Conservation (phyloP, 2,888 invertebrate species). For the Vanessa cardui region DNA sequence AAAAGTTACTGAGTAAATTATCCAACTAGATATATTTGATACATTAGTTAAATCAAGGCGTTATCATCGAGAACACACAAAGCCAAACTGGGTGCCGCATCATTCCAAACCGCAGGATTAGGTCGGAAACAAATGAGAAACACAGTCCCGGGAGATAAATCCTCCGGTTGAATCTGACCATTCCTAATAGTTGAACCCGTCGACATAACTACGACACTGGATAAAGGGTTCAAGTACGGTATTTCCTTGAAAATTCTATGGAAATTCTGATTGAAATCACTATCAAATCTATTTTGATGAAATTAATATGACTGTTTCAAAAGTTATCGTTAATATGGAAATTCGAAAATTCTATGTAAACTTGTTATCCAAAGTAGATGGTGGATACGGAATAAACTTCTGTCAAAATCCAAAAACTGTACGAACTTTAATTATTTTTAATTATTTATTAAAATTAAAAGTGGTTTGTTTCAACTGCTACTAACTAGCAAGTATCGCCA, state of each 20-base stretch:
- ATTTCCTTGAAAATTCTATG: conserved; percentile 2
- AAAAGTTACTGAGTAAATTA: too few relatives aligned
- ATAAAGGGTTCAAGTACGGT: background rate
- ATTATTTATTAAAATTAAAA: too few relatives aligned
- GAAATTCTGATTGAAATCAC: background rate
- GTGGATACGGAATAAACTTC: too few relatives aligned
- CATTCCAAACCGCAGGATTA: conserved; percentile 17
- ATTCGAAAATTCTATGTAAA: too few relatives aligned
- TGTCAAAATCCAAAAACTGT: too few relatives aligned
- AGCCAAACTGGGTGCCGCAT: conserved; percentile 6
- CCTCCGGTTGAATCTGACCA: conserved; percentile 1
- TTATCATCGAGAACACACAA: background rate
- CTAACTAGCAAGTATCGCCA: too few relatives aligned
- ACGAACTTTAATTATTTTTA: too few relatives aligned
- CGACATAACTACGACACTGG: conserved; percentile 4
- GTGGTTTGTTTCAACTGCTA: too few relatives aligned
- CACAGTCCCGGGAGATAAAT: conserved; percentile 16
- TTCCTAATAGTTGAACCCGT: conserved; percentile 12
- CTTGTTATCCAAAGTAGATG: too few relatives aligned
- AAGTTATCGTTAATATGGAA: too few relatives aligned
- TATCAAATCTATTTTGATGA: too few relatives aligned
- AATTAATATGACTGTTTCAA: too few relatives aligned
- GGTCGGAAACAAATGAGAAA: conserved; percentile 15
- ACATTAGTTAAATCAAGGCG: conserved; percentile 5
- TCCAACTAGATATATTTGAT: background rate